These are phyloP conservation scores for Stomorhina lunata DNA, from an alignment of 2,888 invertebrate genomes.

Conservation along the genomic window DNA sequence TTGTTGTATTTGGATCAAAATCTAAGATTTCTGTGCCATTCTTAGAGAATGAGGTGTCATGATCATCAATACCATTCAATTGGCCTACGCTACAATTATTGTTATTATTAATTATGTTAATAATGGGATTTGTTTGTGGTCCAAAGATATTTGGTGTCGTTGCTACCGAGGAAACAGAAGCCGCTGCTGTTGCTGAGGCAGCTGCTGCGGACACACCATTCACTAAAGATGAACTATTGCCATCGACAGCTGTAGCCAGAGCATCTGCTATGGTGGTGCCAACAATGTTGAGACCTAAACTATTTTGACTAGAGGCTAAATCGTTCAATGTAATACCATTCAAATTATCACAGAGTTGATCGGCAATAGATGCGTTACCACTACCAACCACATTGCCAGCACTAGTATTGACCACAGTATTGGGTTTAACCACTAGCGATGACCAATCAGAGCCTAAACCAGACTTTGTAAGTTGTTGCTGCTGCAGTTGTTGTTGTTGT, in stretches of 20 bases:
- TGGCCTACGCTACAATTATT: slow-evolving; percentile 66
- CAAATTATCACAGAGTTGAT: slow-evolving; percentile 80
- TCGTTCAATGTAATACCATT: slow-evolving; percentile 79
- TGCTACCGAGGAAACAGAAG: slow-evolving; percentile 68
- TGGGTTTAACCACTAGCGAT: slow-evolving; percentile 57
- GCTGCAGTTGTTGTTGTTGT: slow-evolving; percentile 53
- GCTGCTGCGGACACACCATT: slow-evolving; percentile 77
- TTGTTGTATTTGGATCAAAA: slow-evolving; percentile 74
- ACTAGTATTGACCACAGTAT: slow-evolving; percentile 49
- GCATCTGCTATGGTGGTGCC: slow-evolving; percentile 64
- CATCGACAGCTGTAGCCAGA: slow-evolving; percentile 33
- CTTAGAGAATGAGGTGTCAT: slow-evolving; percentile 84
- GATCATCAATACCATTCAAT: slow-evolving; percentile 77
- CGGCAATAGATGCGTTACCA: slow-evolving; percentile 75
- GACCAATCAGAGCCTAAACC: slow-evolving; percentile 71
- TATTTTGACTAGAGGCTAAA: slow-evolving; percentile 79
- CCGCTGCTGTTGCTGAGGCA: slow-evolving; percentile 68
- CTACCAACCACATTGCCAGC: slow-evolving; percentile 60
- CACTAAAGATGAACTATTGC: slow-evolving; percentile 68
- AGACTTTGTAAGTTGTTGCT: slow-evolving; percentile 51
- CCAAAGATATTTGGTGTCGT: slow-evolving; percentile 67
- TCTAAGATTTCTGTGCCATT: slow-evolving; percentile 83
- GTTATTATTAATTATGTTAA: slow-evolving; percentile 67
- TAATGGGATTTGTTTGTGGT: slow-evolving; percentile 67
- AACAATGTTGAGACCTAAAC: slow-evolving; percentile 74